These are phyloP conservation scores for Drosophila setosimentum DNA, from an alignment of 2,888 invertebrate genomes.

Conservation along the genomic window DNA sequence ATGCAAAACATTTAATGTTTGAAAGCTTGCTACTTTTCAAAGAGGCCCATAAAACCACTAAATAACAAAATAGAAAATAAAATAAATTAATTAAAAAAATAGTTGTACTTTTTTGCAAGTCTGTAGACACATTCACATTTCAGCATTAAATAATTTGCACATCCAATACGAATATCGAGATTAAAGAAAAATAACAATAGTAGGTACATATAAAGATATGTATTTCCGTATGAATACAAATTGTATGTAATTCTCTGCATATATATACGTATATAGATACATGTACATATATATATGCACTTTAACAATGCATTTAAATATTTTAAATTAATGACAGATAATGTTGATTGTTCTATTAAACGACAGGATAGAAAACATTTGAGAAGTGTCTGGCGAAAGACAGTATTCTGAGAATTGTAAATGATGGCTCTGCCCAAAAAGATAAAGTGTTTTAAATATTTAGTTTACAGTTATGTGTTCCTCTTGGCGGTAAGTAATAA, in stretches of 20 bases:
- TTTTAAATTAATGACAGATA: not conserved
- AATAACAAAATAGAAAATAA: constrained; percentile 12
- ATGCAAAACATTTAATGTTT: constrained; percentile 34
- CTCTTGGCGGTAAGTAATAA: constrained; percentile 84
- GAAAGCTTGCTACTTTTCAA: constrained; percentile 21
- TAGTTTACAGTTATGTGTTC: constrained; percentile 85
- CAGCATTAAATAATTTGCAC: constrained; percentile 3
- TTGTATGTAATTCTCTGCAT: not conserved
- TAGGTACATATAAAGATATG: constrained; percentile 6
- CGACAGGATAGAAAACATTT: constrained; percentile 26
- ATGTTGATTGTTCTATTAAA: constrained; percentile 8
- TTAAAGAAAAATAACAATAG: not conserved
- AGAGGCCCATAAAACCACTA: constrained; percentile 13
- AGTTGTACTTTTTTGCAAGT: not conserved
- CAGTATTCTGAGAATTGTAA: constrained; percentile 5
- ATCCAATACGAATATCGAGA: not conserved
- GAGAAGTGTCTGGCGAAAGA: constrained; percentile 10
- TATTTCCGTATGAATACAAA: not conserved
- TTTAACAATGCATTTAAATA: not conserved
- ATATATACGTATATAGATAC: constrained; percentile 4
- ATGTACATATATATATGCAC: not conserved
- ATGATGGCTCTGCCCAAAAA: constrained; percentile 84
- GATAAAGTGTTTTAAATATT: constrained; percentile 85
- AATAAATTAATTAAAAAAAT: not conserved
- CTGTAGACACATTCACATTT: constrained; percentile 12